Evolutionary conservation across 2,797 vertebrate species (phyloP), one percentile per base, ranked within the genome.

Genomic region (Lagodon rhomboides): DNA sequence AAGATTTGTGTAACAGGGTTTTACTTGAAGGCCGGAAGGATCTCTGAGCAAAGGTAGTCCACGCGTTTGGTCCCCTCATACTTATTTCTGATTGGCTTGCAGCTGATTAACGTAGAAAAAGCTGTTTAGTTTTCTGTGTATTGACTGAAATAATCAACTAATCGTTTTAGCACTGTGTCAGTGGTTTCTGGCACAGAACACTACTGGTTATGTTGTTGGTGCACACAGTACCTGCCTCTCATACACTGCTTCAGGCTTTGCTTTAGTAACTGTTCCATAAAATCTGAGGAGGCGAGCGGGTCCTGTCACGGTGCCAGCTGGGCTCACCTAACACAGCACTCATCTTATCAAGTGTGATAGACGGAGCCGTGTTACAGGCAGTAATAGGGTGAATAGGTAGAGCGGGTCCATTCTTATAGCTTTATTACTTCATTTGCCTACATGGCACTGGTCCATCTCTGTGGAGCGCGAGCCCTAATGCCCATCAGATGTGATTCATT

Each of bases 401-500:
- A 84, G 68, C 38, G 49, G 65, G 55, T 73, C 85, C 60, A 59
- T 83, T 89, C 79, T 76, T 68, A 82, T 51, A 62, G 73, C 77
- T 80, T 87, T 77, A 89, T 91, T 89, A 75, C 79, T 82, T 85
- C 46, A 83, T 90, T 91, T 88, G 43, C 80, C 66, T 89, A 69
- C 60, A 6, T 61, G 73, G 79, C 77, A 66, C 10, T 49, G 46
- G 44, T 56, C 84, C 71, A 89, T 93, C 87, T 15, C 25, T 3
- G 1, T 27, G 46, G 7, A 13, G 66, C 22, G 54, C 0, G 13
- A 61, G 68, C 18, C 34, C 56, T n/a, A 44, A 75, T 79, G 75
- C 70, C 60, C 44, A 18, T 70, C 72, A 59, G 68, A 77, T 77
- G 75, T 60, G 0, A 77, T 88, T 83, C 71, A 79, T 80, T 81